These are phyloP conservation scores for Agelas oroides DNA, from an alignment of 37 sponge, comb jelly and placozoan genomes.

Conservation along the genomic window DNA sequence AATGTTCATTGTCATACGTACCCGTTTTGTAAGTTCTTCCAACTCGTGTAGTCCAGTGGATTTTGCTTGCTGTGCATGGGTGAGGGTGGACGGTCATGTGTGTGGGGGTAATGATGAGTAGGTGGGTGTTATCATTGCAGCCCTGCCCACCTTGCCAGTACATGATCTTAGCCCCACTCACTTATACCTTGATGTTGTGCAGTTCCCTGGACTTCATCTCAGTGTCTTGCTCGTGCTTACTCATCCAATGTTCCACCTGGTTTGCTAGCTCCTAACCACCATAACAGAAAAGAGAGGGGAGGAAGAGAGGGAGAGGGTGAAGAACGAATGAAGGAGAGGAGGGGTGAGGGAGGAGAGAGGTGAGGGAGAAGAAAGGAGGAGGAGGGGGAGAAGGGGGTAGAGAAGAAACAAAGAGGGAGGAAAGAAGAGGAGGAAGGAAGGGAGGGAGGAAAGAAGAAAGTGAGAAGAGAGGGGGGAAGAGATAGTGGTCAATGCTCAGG, in stretches of 20 bases:
- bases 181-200: constrained; percentile 70
- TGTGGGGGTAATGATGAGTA: no score
- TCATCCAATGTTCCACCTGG: constrained; percentile 96
- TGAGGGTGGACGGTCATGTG: not conserved
- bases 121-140: no score
- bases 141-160: not conserved
- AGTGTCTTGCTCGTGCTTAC: constrained; percentile 85
- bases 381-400: constrained; percentile 1
- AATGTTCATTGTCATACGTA: no score
- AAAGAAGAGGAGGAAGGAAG: no score
- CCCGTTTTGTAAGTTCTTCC: constrained; percentile 74
- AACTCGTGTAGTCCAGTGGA: constrained; percentile 67
- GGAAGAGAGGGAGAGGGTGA: not conserved
- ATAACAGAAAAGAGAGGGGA: not conserved
- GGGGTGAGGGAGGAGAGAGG: no score
- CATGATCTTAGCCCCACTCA: not conserved
- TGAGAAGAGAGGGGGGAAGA: no score
- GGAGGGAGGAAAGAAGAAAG: no score
- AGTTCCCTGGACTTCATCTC: constrained; percentile 77
- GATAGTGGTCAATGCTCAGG: no score
- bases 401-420: not conserved
- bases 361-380: not conserved
- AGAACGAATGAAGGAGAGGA: no score
- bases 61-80: constrained; percentile 65
- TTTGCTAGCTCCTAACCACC: constrained; percentile 68